These are phyloP conservation scores for Hybognathus amarus DNA, from an alignment of 2,797 vertebrate genomes.

Conservation along the genomic window DNA sequence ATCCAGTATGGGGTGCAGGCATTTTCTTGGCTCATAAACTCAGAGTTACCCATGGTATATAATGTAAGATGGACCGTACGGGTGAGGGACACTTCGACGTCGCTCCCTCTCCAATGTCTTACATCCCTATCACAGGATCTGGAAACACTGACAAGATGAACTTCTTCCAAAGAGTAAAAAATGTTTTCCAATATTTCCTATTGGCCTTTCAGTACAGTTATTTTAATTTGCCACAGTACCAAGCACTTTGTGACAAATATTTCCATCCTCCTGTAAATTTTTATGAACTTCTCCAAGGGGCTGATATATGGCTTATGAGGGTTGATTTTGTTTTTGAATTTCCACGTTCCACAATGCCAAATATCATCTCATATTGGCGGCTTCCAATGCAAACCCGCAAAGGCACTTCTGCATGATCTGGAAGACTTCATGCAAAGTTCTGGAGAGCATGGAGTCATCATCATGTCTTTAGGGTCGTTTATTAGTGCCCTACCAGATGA, in stretches of 20 bases:
- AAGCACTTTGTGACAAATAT: constrained; percentile 52
- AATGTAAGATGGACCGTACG: constrained; percentile 38
- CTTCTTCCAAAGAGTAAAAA: constrained; percentile 32
- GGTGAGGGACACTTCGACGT: constrained; percentile 41
- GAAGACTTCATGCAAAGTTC: constrained; percentile 54
- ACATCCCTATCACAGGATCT: constrained; percentile 35
- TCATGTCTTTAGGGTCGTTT: constrained; percentile 61
- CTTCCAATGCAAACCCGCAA: constrained; percentile 58
- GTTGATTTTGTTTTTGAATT: constrained; percentile 67
- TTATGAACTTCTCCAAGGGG: constrained; percentile 36
- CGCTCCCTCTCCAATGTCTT: constrained; percentile 23
- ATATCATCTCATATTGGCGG: constrained; percentile 63
- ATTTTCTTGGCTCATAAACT: constrained; percentile 70
- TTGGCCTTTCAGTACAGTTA: not conserved
- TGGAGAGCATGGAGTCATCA: constrained; percentile 57
- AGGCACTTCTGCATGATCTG: constrained; percentile 54
- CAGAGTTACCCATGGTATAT: constrained; percentile 64
- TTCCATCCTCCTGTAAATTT: constrained; percentile 34
- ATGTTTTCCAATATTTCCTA: not conserved
- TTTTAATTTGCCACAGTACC: constrained; percentile 37
- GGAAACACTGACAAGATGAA: constrained; percentile 36
- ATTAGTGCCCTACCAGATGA: constrained; percentile 44
- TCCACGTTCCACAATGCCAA: constrained; percentile 65
- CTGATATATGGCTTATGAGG: constrained; percentile 64
- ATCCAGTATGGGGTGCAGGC: constrained; percentile 67